A percentile compares a stretch with the other conserved stretches of the same genome.
Conservation (phyloP, 92 coral and sea anemone genomes). For the Zoanthus solanderi region DNA sequence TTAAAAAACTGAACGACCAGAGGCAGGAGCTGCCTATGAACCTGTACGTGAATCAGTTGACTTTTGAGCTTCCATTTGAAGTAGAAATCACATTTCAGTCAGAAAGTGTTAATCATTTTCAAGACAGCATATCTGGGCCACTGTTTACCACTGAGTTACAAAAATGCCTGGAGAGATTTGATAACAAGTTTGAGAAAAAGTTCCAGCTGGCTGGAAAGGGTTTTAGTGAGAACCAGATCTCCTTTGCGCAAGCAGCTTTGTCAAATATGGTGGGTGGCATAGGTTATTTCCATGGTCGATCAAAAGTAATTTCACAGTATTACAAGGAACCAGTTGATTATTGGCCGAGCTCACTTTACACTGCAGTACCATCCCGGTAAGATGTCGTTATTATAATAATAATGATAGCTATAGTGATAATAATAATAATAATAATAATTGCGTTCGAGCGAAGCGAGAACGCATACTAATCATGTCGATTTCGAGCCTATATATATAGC, state of each 20-base stretch:
- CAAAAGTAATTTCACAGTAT: constrained; percentile 85
- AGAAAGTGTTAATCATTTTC: constrained; percentile 68
- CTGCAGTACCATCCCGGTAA: constrained; percentile 93
- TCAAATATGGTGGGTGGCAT: constrained; percentile 96
- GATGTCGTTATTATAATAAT: neutral
- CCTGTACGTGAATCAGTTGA: constrained; percentile 83
- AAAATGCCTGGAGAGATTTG: constrained; percentile 75
- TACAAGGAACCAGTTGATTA: constrained; percentile 91
- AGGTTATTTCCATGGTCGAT: constrained; percentile 92
- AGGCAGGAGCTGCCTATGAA: constrained; percentile 82
- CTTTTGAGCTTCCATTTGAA: constrained; percentile 89
- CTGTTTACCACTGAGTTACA: constrained; percentile 72
- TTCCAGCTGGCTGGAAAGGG: constrained; percentile 82
- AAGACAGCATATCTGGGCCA: constrained; percentile 72
- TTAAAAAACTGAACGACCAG: constrained; percentile 72
- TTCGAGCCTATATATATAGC: too few relatives aligned
- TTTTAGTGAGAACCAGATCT: constrained; percentile 71
- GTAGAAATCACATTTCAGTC: constrained; percentile 91
- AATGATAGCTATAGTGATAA: too few relatives aligned
- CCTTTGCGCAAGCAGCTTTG: constrained; percentile 91
- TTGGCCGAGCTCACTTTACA: constrained; percentile 93
- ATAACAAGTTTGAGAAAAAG: constrained; percentile 89
- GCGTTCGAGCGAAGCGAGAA: too few relatives aligned
- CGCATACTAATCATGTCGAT: too few relatives aligned
- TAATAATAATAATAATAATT: too few relatives aligned